Evolutionary conservation across 2,797 vertebrate genomes (phyloP).

Genomic region (Aotus griseimembra): DNA sequence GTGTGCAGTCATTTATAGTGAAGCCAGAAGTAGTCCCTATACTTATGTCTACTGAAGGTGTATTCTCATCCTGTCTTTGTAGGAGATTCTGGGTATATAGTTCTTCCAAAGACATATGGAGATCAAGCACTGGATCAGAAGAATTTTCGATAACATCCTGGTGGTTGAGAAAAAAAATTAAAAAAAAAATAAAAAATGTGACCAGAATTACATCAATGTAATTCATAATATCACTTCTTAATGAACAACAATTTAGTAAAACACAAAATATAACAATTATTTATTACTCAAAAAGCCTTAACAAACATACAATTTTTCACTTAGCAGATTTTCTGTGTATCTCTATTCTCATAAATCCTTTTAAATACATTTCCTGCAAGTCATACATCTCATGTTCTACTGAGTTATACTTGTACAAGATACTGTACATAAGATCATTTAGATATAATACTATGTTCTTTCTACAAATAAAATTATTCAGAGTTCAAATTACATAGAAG

Average conservation of each 20-base stretch:
- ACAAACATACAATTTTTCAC: background rate
- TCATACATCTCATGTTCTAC: background rate
- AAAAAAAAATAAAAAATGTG: background rate
- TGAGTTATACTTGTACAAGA: background rate
- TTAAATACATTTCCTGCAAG: background rate
- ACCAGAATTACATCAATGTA: background rate
- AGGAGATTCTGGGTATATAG: slow-evolving; percentile 77
- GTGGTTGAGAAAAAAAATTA: background rate
- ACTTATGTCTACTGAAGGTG: background rate
- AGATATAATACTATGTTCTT: background rate
- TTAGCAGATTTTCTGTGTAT: background rate
- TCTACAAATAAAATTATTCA: slow-evolving; percentile 35
- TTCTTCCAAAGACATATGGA: slow-evolving; percentile 79
- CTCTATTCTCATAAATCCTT: slow-evolving; percentile 45
- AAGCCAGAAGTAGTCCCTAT: slow-evolving; percentile 64
- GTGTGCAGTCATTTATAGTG: slow-evolving; percentile 59
- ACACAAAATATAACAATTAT: slow-evolving; percentile 74
- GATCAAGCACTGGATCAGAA: slow-evolving; percentile 79
- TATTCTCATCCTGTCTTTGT: slow-evolving; percentile 68
- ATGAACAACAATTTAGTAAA: slow-evolving; percentile 14
- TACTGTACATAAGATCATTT: background rate
- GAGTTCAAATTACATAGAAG: background rate
- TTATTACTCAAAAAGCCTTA: slow-evolving; percentile 81
- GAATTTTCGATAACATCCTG: slow-evolving; percentile 86
- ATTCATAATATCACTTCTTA: slow-evolving; percentile 28